These are phyloP conservation scores for Tenthredo distinguenda DNA, from an alignment of 2,888 invertebrate genomes.

Conservation along the genomic window DNA sequence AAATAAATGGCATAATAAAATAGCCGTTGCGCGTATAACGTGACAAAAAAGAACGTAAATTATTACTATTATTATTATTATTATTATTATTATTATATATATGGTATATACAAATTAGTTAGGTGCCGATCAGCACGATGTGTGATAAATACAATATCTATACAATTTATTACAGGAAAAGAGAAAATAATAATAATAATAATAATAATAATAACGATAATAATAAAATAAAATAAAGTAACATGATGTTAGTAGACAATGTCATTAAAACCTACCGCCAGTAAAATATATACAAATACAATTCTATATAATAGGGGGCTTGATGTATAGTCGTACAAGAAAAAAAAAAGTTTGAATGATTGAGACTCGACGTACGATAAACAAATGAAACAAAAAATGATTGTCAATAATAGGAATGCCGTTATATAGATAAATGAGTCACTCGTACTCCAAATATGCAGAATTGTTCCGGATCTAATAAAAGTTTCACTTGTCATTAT, in stretches of 20 bases:
- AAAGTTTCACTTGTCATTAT: neutral
- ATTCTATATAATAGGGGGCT: neutral
- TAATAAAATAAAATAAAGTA: neutral
- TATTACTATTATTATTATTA: neutral
- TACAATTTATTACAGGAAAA: constrained; percentile 21
- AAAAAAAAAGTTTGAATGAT: neutral
- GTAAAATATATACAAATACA: constrained; percentile 11
- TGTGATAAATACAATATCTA: neutral
- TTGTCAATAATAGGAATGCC: neutral
- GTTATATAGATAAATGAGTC: neutral
- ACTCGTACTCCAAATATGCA: neutral
- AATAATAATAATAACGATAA: constrained; percentile 1
- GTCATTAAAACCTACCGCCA: constrained; percentile 8
- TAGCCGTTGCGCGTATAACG: constrained; percentile 19
- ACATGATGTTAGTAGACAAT: constrained; percentile 1
- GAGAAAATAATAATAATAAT: constrained; percentile 28
- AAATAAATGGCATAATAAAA: constrained; percentile 37
- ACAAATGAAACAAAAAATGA: neutral
- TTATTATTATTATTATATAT: neutral
- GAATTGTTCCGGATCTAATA: neutral
- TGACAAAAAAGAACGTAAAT: constrained; percentile 45
- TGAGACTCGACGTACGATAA: neutral
- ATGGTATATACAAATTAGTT: constrained; percentile 1
- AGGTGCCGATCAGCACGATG: neutral
- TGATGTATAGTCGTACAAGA: neutral